Percentiles rank a stretch among this genome's conserved stretches.
Conservation (phyloP, 2,888 invertebrate species). For the Labia minor region DNA sequence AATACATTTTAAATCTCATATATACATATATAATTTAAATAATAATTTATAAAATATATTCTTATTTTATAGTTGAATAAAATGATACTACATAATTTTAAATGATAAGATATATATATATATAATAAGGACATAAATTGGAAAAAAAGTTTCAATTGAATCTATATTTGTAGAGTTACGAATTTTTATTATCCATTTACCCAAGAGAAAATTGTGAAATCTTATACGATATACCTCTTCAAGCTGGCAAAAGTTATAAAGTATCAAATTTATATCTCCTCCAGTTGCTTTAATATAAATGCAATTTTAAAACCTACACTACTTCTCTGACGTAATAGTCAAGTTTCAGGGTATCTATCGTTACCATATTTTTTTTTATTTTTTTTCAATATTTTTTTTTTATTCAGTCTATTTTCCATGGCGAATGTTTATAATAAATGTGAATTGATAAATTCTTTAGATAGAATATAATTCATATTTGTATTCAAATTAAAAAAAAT, state of each 20-base stretch:
- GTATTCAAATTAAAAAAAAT: no score
- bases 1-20: no score
- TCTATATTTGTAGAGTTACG: conserved; percentile 1
- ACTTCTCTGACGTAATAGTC: background rate
- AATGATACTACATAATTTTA: no score
- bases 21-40: no score
- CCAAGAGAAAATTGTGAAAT: background rate
- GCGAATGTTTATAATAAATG: no score
- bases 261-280: conserved; percentile 13
- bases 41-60: no score
- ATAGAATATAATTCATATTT: no score
- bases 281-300: background rate
- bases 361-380: background rate
- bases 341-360: background rate
- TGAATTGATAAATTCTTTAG: no score
- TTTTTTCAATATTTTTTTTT: background rate
- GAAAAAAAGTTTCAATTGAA: background rate
- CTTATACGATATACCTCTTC: conserved; percentile 13
- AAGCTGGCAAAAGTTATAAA: conserved; percentile 5
- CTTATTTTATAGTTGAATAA: no score
- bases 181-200: conserved; percentile 7
- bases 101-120: no score
- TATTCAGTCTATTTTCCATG: no score
- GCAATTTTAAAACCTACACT: conserved; percentile 3
- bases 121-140: no score